Conservation (phyloP, 2,113 vertebrate species). For the Notarius lentiginosus region DNA sequence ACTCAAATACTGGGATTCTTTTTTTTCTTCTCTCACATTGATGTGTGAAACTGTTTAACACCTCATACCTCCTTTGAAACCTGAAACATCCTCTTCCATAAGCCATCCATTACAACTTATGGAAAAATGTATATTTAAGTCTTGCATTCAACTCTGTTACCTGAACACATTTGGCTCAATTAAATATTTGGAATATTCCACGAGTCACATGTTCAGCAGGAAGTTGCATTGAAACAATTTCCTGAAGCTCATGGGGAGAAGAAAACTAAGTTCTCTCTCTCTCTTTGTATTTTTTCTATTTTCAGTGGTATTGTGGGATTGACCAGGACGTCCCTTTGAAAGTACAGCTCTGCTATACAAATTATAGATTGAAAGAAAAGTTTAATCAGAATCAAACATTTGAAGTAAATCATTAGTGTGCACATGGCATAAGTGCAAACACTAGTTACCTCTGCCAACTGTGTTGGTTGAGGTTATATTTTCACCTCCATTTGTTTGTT, state of each 20-base stretch:
- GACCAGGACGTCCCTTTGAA: neutral
- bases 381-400: neutral
- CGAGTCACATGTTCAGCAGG: neutral
- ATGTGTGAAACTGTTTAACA: neutral
- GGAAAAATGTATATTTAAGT: neutral
- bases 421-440: neutral
- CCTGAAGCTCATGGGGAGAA: neutral
- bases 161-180: neutral
- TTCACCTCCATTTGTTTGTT: too few relatives aligned
- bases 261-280: neutral
- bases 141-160: neutral
- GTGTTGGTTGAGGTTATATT: too few relatives aligned
- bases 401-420: neutral
- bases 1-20: neutral
- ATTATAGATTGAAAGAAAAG: neutral
- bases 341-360: neutral
- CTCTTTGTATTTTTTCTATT: neutral
- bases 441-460: neutral
- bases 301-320: neutral
- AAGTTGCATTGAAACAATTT: neutral
- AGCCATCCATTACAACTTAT: neutral
- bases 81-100: neutral
- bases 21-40: neutral
- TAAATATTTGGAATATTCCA: neutral
- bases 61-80: neutral